A percentile compares a stretch with the other conserved stretches of the same genome.
Evolutionary conservation across 2,113 vertebrate species (phyloP).

Genomic region (Globicephala melas): DNA sequence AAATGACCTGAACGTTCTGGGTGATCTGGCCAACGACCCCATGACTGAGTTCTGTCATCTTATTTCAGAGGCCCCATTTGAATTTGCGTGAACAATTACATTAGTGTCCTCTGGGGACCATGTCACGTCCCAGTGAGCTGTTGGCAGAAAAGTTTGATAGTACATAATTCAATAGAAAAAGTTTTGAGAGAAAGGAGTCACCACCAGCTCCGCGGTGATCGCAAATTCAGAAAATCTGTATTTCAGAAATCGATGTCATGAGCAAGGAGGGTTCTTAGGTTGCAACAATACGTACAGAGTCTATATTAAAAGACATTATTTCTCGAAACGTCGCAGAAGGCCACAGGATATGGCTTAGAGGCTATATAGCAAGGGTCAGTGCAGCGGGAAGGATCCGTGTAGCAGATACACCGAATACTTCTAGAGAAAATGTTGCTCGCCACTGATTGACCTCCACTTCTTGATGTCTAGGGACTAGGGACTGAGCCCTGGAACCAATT

Average conservation of each 20-base stretch:
- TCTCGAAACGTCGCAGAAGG: neutral
- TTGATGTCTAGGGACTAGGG: neutral
- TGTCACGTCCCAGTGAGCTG: neutral
- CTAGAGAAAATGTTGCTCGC: neutral
- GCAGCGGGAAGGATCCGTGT: no score
- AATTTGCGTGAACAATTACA: neutral
- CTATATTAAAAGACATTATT: neutral
- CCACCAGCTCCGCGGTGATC: neutral
- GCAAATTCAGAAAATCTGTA: neutral
- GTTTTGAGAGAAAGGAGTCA: neutral
- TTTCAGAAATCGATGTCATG: neutral
- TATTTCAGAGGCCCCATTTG: neutral
- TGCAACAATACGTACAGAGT: fast-evolving
- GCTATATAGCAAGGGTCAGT: neutral
- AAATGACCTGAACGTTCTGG: neutral
- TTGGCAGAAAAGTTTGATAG: neutral
- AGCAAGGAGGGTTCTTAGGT: neutral
- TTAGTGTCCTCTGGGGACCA: neutral
- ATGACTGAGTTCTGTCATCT: no score
- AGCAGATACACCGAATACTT: neutral
- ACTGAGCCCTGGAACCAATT: neutral
- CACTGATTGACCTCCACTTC: no score
- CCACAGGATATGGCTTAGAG: neutral
- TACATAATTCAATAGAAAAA: neutral
- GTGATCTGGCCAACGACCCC: neutral